A percentile compares a stretch with the other conserved stretches of the same genome.
Evolutionary conservation across 2,113 vertebrate species (phyloP).

Genomic region (Nycticryphes semicollaris): DNA sequence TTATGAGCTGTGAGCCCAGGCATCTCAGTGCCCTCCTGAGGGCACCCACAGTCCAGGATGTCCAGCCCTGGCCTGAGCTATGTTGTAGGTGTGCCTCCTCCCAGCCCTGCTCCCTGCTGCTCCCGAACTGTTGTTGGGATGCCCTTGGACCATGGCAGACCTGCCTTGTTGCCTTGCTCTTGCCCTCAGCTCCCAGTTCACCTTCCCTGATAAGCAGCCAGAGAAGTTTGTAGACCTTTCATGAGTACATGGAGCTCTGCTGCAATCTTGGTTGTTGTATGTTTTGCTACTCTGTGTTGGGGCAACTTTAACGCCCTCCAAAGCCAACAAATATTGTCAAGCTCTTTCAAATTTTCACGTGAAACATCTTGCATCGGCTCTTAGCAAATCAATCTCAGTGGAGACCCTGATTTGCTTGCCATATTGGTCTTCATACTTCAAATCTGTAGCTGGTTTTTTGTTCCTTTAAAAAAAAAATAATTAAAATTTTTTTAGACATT

Average conservation of each 20-base stretch:
- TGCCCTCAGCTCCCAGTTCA: not conserved
- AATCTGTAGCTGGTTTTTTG: not conserved
- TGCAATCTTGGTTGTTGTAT: not conserved
- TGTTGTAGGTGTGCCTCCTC: too few species aligned
- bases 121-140: not conserved
- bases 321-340: not conserved
- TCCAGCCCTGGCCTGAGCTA: not conserved
- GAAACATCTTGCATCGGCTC: not conserved
- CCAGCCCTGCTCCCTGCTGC: not conserved
- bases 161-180: not conserved
- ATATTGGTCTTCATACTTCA: not conserved
- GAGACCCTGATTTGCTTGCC: not conserved
- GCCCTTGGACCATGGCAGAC: not conserved
- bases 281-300: not conserved
- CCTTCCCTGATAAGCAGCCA: not conserved
- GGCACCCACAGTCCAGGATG: not conserved
- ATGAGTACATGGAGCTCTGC: not conserved
- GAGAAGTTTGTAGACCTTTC: not conserved
- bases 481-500: not conserved
- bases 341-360: not conserved
- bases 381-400: not conserved
- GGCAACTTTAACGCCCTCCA: not conserved
- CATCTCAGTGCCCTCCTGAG: not conserved
- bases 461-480: not conserved
- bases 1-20: not conserved